These are phyloP conservation scores for Acanthosepion esculentum DNA, from an alignment of 2,888 invertebrate species.

Conservation along the genomic window DNA sequence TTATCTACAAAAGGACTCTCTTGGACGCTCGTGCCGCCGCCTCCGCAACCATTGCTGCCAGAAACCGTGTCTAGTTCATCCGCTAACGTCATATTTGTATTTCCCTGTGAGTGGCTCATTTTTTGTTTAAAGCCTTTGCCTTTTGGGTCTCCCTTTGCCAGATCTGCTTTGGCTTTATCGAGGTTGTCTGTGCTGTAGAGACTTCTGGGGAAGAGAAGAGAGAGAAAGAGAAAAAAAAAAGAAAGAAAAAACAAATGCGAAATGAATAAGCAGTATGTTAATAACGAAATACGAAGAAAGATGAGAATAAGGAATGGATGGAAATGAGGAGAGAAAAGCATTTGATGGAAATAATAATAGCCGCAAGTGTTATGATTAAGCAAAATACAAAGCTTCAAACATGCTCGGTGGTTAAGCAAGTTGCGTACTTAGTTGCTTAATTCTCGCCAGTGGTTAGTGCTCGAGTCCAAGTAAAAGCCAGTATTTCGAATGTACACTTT, in stretches of 20 bases:
- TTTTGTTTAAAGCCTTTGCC: slow-evolving; percentile 46
- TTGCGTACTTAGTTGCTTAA: too few species aligned
- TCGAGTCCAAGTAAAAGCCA: too few species aligned
- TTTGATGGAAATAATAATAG: too few species aligned
- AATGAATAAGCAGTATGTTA: too few species aligned
- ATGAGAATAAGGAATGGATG: too few species aligned
- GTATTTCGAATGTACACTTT: too few species aligned
- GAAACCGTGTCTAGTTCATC: slow-evolving; percentile 45
- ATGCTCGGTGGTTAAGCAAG: too few species aligned
- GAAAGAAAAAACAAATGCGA: background rate
- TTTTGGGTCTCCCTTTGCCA: slow-evolving; percentile 39
- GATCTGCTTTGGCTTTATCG: slow-evolving; percentile 38
- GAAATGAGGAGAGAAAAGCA: too few species aligned
- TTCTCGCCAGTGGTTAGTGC: too few species aligned
- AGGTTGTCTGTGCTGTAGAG: slow-evolving; percentile 44
- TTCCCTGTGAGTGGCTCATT: slow-evolving; percentile 35
- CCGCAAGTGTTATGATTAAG: too few species aligned
- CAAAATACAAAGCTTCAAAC: too few species aligned
- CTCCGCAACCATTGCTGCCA: slow-evolving; percentile 43
- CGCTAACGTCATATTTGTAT: slow-evolving; percentile 42
- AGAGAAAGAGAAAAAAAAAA: background rate
- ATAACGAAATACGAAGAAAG: too few species aligned
- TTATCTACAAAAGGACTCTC: slow-evolving; percentile 44
- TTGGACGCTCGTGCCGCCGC: slow-evolving; percentile 42
- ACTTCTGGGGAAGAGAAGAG: background rate